phyloP scores from a whole-genome alignment of 2,113 vertebrate genomes.

The Carettochelys insculpta region DNA sequence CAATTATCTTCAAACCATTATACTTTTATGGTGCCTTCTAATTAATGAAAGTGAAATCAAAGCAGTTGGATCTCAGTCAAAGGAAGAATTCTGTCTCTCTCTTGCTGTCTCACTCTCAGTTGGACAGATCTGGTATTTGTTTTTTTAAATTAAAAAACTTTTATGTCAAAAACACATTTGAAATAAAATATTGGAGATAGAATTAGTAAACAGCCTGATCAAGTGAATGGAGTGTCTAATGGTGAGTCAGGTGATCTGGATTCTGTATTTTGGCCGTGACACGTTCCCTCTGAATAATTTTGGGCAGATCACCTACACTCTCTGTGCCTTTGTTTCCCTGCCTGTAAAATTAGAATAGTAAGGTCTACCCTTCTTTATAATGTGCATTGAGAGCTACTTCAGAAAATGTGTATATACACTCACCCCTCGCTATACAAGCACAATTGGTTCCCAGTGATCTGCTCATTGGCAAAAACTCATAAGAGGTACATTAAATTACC shows the following conservation, averaged over 20 bases:
- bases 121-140: accelerated
- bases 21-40: background rate
- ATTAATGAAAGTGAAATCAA: background rate
- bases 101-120: background rate
- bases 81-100: background rate
- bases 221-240: background rate
- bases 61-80: background rate
- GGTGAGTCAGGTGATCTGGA: background rate
- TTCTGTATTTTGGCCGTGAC: background rate
- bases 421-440: no score
- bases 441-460: no score
- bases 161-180: background rate
- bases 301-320: background rate
- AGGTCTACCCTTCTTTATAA: background rate
- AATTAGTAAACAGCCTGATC: background rate
- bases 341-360: background rate
- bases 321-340: background rate
- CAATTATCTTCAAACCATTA: background rate
- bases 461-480: no score
- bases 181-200: background rate
- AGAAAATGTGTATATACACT: background rate
- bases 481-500: no score
- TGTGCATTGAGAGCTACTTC: background rate
- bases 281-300: background rate
- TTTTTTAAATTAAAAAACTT: background rate